Evolutionary conservation across 2,113 vertebrate genomes (phyloP), one percentile per base, ranked within the genome.

Genomic region (Rhynchomys soricoides): DNA sequence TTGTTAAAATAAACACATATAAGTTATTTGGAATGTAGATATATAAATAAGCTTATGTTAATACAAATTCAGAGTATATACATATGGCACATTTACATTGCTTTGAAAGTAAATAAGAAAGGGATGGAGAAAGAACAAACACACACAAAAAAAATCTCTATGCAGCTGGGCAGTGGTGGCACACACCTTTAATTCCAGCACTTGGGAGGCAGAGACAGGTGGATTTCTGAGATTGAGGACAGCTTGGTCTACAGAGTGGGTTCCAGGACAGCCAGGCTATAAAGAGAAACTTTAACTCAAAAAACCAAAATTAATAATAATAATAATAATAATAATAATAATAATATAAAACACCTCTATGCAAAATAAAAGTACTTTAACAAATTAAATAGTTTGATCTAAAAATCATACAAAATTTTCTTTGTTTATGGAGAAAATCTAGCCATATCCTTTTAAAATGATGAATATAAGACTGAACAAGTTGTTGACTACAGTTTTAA

Each of bases 381-480:
- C 88, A 13, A 94, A 78, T 79, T 81, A 83, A 90, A 90, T 90
- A 66, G 48, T 55, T 97, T 92, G 34, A 82, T 0, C n/a, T 1
- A 2, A 86, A 94, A 3, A 1, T n/a, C n/a, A n/a, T 17, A 86
- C 86, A 92, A 66, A 62, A 52, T 3, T 78, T 91, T 85, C 2
- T 89, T 93, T 90, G 48, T 19, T 55, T 77, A 55, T 48, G 48
- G 59, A 79, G 82, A 71, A 71, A 19, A 0, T 78, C 57, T 59
- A 87, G 12, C 0, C 19, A 94, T 88, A 26, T 81, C 3, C 43
- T 52, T 88, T 59, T 34, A 91, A 91, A 92, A 81, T 94, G 1
- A 37, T 29, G 89, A 21, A 66, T 40, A 29, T 62, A 74, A 2
- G 1, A 85, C 3, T 87, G 4, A 90, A 75, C 7, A 55, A 71